phyloP scores from a whole-genome alignment of 2,797 vertebrate species.

The Rallus crepitans region DNA sequence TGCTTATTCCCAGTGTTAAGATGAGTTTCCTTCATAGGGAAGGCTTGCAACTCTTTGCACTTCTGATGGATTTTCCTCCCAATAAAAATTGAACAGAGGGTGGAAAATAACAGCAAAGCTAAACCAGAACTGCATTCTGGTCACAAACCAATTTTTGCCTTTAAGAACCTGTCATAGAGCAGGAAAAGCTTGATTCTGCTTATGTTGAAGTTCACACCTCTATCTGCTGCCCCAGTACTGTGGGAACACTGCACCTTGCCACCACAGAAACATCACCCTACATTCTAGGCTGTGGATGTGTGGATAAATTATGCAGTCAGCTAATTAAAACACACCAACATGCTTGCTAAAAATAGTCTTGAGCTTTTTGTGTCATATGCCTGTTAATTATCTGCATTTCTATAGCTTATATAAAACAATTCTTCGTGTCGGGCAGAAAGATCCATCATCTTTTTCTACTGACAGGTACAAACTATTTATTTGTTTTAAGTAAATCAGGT shows the following conservation, averaged over 20 bases:
- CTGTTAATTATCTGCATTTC: not conserved
- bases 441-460: not conserved
- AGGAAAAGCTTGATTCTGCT: not conserved
- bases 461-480: not conserved
- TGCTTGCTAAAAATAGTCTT: not conserved
- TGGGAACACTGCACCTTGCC: not conserved
- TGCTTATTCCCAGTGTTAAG: not conserved
- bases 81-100: not conserved
- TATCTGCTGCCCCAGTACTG: not conserved
- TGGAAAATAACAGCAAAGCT: not conserved
- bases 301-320: too few relatives aligned
- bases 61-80: not conserved
- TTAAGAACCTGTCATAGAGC: not conserved
- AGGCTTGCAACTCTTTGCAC: not conserved
- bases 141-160: not conserved
- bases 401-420: not conserved
- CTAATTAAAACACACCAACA: not conserved
- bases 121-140: not conserved
- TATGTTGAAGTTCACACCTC: not conserved
- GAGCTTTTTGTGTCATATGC: not conserved
- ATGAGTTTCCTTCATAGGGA: not conserved
- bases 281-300: too few relatives aligned
- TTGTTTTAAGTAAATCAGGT: not conserved
- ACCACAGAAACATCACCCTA: not conserved
- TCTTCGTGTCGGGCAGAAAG: not conserved